These are phyloP conservation scores for Entomobrya multifasciata DNA, from an alignment of 2,888 invertebrate genomes.

Conservation along the genomic window DNA sequence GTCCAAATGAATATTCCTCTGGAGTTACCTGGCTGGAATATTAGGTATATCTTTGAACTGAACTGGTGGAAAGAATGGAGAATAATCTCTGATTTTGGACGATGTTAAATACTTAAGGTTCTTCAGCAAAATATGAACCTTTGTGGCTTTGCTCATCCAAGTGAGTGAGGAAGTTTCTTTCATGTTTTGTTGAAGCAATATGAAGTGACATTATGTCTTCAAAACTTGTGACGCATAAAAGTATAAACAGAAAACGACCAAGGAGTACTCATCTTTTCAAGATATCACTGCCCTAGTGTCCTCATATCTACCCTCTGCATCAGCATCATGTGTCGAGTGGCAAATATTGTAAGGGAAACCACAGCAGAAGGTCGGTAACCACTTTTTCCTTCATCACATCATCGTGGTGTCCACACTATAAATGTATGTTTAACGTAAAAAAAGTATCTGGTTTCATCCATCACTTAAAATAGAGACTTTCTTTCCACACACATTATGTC, in stretches of 20 bases:
- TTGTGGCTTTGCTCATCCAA: conserved; percentile 66
- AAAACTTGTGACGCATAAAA: conserved; percentile 71
- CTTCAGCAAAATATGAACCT: conserved; percentile 49
- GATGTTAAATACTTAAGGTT: neutral
- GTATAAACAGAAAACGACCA: conserved; percentile 48
- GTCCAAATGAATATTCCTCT: conserved; percentile 8
- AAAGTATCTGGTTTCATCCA: conserved; percentile 63
- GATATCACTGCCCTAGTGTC: conserved; percentile 28
- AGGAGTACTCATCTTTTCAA: neutral
- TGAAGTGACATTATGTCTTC: conserved; percentile 70
- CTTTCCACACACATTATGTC: neutral
- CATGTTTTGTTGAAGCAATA: conserved; percentile 45
- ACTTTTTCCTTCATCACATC: conserved; percentile 51
- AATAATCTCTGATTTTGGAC: neutral
- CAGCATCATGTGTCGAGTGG: neutral
- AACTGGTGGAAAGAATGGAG: neutral
- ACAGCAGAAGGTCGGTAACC: conserved; percentile 49
- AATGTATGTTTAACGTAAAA: too few relatives aligned
- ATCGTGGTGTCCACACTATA: neutral
- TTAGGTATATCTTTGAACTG: neutral
- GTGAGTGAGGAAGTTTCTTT: conserved; percentile 59
- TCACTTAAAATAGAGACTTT: conserved; percentile 27
- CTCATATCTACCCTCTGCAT: conserved; percentile 37
- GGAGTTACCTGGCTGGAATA: conserved; percentile 10
- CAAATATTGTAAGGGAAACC: conserved; percentile 35